These are phyloP conservation scores for Ellobium chinense DNA, from an alignment of 2,888 invertebrate species.

Conservation along the genomic window DNA sequence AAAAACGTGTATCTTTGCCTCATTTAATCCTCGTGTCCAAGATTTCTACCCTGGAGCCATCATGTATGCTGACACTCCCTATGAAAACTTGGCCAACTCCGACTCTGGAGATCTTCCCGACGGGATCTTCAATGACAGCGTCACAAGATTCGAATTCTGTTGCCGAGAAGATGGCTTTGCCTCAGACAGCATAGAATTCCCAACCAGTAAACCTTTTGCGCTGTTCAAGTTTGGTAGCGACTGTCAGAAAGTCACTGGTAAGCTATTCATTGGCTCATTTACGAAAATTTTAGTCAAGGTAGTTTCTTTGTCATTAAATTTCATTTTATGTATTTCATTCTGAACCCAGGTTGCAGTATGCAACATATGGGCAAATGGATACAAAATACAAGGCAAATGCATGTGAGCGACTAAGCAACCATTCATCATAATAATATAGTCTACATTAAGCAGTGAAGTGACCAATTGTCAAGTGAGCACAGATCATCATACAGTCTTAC, in stretches of 20 bases:
- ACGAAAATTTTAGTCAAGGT: not conserved
- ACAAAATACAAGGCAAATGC: too few species aligned
- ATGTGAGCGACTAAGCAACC: too few species aligned
- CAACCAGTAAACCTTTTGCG: not conserved
- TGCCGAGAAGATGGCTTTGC: not conserved
- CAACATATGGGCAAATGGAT: too few species aligned
- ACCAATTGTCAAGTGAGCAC: too few species aligned
- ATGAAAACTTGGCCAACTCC: not conserved
- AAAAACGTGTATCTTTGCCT: too few species aligned
- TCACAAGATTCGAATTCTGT: not conserved
- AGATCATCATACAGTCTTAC: too few species aligned
- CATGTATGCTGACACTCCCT: not conserved
- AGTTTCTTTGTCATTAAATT: not conserved
- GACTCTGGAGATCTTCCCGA: not conserved
- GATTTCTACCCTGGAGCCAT: not conserved
- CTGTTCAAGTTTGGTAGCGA: not conserved
- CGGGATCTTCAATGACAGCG: not conserved
- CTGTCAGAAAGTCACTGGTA: not conserved
- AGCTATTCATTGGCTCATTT: not conserved
- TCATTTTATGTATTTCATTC: not conserved
- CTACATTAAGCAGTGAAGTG: too few species aligned
- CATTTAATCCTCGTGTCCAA: too few species aligned
- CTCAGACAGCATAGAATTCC: not conserved
- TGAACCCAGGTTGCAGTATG: too few species aligned
- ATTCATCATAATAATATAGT: too few species aligned